Base-by-base conservation (phyloP, 2,888 invertebrate species). In the Cyrtodaria siliqua region DNA sequence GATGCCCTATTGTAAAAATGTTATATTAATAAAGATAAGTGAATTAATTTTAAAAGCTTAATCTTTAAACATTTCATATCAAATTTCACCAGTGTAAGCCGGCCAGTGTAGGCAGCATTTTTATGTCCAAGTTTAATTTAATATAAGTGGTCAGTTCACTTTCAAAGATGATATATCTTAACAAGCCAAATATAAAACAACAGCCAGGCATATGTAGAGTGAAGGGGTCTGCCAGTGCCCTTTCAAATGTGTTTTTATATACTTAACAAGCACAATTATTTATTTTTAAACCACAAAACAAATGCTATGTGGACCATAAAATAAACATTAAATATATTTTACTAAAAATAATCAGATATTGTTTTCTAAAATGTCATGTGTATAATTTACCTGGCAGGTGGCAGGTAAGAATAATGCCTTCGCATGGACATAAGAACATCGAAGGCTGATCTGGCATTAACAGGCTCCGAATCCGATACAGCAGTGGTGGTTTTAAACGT, bases 101-200 rank as follows among this genome's bases (percentile, higher is more conserved):
- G n/a, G n/a, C n/a, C n/a, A n/a, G n/a, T 44, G 44, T 44, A 44
- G 44, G 44, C 44, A 44, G 44, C 44, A 44, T 44, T 44, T 44
- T 44, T 44, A 9, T 44, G 16, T 20, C 44, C 20, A 44, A 44
- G 44, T 18, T 44, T 44, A 44, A 44, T 44, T 44, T 44, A 44
- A 20, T 44, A 18, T 44, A 44, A 44, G 44, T 6, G 44, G 44
- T 44, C 44, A 44, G 44, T 44, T 44, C 44, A 44, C 44, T 44
- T 44, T 44, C 44, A 44, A 44, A 9, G 8, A 44, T 44, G 44
- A n/a, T n/a, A n/a, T n/a, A n/a, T n/a, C 20, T 44, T 44, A 44
- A 44, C 44, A 44, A 44, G 44, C 20, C 16, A 44, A 44, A 44
- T 44, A 20, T 44, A 44, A 44, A 44, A 44, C 20, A 44, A 44